A percentile compares a stretch with the other conserved stretches of the same genome.
Conservation (phyloP, 2,113 vertebrate genomes). For the Choloepus hoffmanni region DNA sequence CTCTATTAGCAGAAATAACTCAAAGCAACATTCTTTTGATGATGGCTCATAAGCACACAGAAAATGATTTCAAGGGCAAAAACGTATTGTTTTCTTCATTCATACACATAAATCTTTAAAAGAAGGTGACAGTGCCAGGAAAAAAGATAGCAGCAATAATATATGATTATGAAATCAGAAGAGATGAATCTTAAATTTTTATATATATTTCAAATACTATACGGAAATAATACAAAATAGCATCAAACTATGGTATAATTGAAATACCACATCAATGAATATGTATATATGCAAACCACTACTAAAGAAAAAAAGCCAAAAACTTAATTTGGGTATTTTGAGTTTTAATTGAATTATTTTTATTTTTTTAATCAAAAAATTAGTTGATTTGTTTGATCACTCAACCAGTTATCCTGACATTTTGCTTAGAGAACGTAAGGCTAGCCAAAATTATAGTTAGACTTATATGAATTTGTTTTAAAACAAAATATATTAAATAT, state of each 20-base stretch:
- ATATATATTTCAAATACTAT: not conserved
- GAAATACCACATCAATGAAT: constrained; percentile 22
- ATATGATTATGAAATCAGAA: constrained; percentile 41
- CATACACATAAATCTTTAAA: constrained; percentile 44
- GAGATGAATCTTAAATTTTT: constrained; percentile 4
- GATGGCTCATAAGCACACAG: not conserved
- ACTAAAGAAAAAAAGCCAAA: not conserved
- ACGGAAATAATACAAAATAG: constrained; percentile 26
- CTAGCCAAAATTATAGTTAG: constrained; percentile 30
- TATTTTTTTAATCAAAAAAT: constrained; percentile 42
- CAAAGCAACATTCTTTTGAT: constrained; percentile 9
- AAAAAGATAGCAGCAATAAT: constrained; percentile 11
- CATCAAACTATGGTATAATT: constrained; percentile 33
- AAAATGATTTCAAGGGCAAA: constrained; percentile 1
- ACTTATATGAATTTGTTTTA: constrained; percentile 38
- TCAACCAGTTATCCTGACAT: constrained; percentile 40
- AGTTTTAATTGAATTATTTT: constrained; percentile 19
- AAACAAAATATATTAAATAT: constrained; percentile 60
- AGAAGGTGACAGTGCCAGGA: not conserved
- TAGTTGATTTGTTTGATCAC: not conserved
- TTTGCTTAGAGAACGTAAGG: constrained; percentile 13
- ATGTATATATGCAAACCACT: not conserved
- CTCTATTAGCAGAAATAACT: constrained; percentile 32
- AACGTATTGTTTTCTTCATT: constrained; percentile 23
- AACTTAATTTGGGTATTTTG: constrained; percentile 38